Percentiles rank a stretch among this genome's conserved stretches.
Evolutionary conservation across 1,140 invertebrate genomes (phyloP).

Genomic region (Solenopsis fugax): DNA sequence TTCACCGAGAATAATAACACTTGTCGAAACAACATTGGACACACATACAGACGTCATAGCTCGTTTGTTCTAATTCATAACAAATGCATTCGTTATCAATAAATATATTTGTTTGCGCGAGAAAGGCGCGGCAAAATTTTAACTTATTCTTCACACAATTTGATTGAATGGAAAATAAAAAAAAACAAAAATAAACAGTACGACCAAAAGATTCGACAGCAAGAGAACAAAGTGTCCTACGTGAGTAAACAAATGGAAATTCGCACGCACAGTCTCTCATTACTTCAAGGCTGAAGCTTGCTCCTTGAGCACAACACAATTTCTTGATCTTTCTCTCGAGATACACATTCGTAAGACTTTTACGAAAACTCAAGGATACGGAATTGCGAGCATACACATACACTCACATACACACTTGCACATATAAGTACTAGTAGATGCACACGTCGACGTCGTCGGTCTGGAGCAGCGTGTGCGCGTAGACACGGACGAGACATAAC

Average conservation of each 20-base stretch:
- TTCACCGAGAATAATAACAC: not conserved
- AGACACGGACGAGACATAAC: not conserved
- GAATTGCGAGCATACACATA: not conserved
- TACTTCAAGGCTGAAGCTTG: conserved; percentile 10
- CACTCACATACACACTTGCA: not conserved
- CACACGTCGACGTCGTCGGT: not conserved
- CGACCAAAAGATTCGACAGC: not conserved
- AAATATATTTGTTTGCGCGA: not conserved
- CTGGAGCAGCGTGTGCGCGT: not conserved
- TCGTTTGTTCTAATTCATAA: not conserved
- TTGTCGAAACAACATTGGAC: not conserved
- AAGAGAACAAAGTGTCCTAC: not conserved
- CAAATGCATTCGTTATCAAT: not conserved
- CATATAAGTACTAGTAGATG: too few species aligned
- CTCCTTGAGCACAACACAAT: not conserved
- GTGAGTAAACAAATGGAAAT: not conserved
- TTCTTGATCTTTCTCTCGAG: not conserved
- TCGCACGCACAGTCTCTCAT: not conserved
- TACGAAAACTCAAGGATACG: not conserved
- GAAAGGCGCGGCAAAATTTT: not conserved
- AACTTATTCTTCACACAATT: not conserved
- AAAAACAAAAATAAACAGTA: not conserved
- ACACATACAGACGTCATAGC: too few species aligned
- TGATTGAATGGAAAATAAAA: not conserved
- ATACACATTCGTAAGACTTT: not conserved